These are phyloP conservation scores for Anomalospiza imberbis DNA, from an alignment of 2,797 vertebrate species.

Conservation along the genomic window DNA sequence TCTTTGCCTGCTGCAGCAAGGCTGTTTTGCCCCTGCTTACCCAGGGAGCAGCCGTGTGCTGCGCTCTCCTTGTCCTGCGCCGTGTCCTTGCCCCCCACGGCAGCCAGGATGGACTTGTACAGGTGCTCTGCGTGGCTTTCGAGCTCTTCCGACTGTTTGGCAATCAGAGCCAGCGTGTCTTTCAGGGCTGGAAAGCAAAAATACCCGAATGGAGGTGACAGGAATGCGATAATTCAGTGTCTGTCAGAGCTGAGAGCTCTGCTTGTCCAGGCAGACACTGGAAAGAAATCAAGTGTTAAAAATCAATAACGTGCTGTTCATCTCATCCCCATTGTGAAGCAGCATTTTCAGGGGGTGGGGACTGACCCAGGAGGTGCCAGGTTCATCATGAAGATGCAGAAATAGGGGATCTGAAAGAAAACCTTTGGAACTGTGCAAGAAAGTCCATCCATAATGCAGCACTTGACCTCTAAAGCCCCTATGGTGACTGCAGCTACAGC, in stretches of 20 bases:
- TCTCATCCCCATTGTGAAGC: background rate
- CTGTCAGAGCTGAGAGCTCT: background rate
- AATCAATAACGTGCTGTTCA: background rate
- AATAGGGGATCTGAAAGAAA: background rate
- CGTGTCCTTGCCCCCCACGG: constrained; percentile 67
- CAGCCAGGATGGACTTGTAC: constrained; percentile 82
- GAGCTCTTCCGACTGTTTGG: constrained; percentile 79
- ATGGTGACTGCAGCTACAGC: background rate
- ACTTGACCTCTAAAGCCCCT: background rate
- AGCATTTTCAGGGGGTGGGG: background rate
- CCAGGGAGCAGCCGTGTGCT: background rate
- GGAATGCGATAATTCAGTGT: rapidly evolving
- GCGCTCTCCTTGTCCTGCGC: background rate
- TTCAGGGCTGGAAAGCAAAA: constrained; percentile 78
- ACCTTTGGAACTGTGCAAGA: background rate
- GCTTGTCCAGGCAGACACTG: rapidly evolving
- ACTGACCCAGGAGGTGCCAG: background rate
- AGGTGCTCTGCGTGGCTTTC: constrained; percentile 78
- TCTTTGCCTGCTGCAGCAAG: rapidly evolving
- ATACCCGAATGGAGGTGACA: rapidly evolving
- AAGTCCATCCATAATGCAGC: background rate
- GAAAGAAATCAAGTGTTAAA: background rate
- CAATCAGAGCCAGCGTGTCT: constrained; percentile 82
- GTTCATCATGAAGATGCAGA: background rate
- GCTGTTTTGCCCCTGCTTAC: constrained; percentile 38